A percentile compares a stretch with the other conserved stretches of the same genome.
These are phyloP conservation scores for Polypedilum vanderplanki DNA, from an alignment of 1,140 invertebrate species.

Conservation along the genomic window DNA sequence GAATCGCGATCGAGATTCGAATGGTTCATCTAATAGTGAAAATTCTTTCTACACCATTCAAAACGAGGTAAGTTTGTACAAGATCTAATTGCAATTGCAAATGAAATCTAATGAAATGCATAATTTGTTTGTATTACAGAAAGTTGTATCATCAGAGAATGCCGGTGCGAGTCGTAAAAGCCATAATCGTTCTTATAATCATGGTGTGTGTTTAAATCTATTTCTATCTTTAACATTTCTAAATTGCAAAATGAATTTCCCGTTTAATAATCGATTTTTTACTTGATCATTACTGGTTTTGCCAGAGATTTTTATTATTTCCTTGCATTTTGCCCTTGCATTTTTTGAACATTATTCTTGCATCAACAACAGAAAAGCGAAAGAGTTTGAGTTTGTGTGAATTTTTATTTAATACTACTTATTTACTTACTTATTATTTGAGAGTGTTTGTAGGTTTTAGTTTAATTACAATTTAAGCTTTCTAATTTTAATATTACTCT, in stretches of 20 bases:
- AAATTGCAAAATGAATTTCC: neutral
- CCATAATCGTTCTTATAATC: constrained; percentile 39
- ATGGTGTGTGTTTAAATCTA: constrained; percentile 34
- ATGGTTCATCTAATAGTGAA: constrained; percentile 49
- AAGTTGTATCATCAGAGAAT: constrained; percentile 10
- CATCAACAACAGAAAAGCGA: neutral
- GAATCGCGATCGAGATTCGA: constrained; percentile 46
- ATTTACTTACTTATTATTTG: neutral
- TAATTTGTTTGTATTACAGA: neutral
- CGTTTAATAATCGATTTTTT: constrained; percentile 21
- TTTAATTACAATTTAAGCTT: neutral
- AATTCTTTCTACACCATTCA: constrained; percentile 67
- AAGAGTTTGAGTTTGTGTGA: neutral
- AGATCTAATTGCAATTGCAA: constrained; percentile 30
- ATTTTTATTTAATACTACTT: neutral
- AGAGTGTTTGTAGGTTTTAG: constrained; percentile 2
- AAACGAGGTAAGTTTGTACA: constrained; percentile 56
- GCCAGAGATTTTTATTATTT: constrained; percentile 12
- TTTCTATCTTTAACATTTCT: constrained; percentile 21
- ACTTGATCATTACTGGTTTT: constrained; percentile 11
- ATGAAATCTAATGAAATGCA: constrained; percentile 21
- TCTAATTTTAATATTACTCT: neutral
- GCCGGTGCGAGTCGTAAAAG: constrained; percentile 37
- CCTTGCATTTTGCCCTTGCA: neutral
- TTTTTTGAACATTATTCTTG: neutral